phyloP scores from a whole-genome alignment of 2,797 vertebrate genomes.

The Xiphophorus birchmanni region DNA sequence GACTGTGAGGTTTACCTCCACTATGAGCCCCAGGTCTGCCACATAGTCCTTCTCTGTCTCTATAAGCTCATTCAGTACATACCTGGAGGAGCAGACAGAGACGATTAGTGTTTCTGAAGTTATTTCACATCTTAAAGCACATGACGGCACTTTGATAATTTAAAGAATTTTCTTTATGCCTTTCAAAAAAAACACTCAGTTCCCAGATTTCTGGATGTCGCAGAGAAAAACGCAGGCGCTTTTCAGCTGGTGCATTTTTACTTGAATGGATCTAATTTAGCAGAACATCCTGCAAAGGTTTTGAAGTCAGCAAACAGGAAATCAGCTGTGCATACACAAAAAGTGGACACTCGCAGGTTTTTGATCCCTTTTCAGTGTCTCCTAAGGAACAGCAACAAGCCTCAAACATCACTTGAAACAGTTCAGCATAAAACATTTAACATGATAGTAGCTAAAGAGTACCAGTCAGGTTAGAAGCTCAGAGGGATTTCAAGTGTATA shows the following conservation, averaged over 20 bases:
- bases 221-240: not conserved
- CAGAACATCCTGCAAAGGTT: not conserved
- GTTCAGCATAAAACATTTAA: not conserved
- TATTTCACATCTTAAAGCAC: slow-evolving; percentile 22
- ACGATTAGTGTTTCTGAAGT: slow-evolving; percentile 25
- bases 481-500: too few species aligned
- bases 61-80: slow-evolving; percentile 90
- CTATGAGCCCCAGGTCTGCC: slow-evolving; percentile 89
- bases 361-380: not conserved
- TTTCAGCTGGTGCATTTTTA: not conserved
- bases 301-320: slow-evolving; percentile 4
- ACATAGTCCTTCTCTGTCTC: slow-evolving; percentile 95
- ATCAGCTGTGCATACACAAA: not conserved
- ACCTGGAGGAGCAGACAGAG: slow-evolving; percentile 78
- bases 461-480: not conserved
- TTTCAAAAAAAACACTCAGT: not conserved
- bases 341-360: not conserved
- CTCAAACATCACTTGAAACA: slow-evolving; percentile 10
- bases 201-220: slow-evolving; percentile 2
- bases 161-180: not conserved
- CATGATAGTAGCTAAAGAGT: not conserved
- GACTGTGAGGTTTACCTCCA: slow-evolving; percentile 83
- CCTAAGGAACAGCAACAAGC: not conserved
- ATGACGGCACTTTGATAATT: slow-evolving; percentile 15
- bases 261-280: not conserved